Evolutionary conservation across 2,113 vertebrate species (phyloP), one percentile per base, ranked within the genome.

Genomic region (Trogon melanurus): DNA sequence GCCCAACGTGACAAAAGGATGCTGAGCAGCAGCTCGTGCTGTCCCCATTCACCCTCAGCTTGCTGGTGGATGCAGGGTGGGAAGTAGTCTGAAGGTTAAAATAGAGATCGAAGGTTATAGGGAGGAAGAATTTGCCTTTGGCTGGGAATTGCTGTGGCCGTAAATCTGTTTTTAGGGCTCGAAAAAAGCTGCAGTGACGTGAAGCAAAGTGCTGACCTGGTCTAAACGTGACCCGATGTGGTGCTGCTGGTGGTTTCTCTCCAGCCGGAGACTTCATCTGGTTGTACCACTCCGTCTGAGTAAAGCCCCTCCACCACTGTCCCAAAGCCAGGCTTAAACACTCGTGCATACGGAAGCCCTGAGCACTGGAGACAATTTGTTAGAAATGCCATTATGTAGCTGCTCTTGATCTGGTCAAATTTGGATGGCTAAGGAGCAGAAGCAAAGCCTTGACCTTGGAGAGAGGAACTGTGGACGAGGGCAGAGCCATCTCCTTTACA

Each of bases 271-370:
- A 10, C 41, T 61, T 51, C 3, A 1, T 21, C 76, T 36, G 44
- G 22, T 45, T 29, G 20, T 34, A 51, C 10, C 47, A 8, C 11
- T 16, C 64, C 30, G 7, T 7, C 44, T n/a, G n/a, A n/a, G 36
- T 36, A 9, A 9, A 20, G 19, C 21, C 26, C 50, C 14, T 53
- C n/a, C 19, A 30, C 45, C 13, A 66, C 60, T 79, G 73, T 30
- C 3, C 0, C 30, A 25, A 51, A 18, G 67, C 60, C 51, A 50
- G 75, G 29, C 45, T 54, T 16, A 53, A 64, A 64, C 36, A 75
- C 32, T 19, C 0, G 2, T 1, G 5, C n/a, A 79, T 27, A 38
- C 47, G 10, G 27, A 44, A 69, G 36, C 15, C 22, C 60, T 0
- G 2, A 51, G 44, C 2, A 20, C 48, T 79, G 61, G n/a, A 64